A percentile compares a stretch with the other conserved stretches of the same genome.
Conservation (phyloP, 2,888 invertebrate genomes). For the Coronaproctus castanopsis region DNA sequence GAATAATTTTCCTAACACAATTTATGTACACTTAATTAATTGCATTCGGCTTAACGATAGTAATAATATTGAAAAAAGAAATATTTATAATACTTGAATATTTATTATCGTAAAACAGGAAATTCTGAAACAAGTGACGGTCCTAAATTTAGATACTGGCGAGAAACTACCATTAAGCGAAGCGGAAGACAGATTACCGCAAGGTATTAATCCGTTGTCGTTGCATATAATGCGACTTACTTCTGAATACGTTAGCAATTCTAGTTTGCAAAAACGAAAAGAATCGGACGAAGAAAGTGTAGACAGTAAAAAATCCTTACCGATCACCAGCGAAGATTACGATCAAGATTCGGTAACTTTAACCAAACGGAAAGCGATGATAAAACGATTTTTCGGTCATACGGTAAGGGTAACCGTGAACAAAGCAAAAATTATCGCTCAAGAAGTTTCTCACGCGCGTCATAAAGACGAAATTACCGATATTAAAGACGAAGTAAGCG, state of each 20-base stretch:
- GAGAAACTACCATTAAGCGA: slow-evolving; percentile 84
- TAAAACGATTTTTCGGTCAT: slow-evolving; percentile 65
- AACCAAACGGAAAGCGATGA: slow-evolving; percentile 30
- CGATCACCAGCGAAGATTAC: slow-evolving; percentile 24
- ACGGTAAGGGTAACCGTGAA: slow-evolving; percentile 80
- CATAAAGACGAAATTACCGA: slow-evolving; percentile 72
- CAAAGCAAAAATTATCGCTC: slow-evolving; percentile 26
- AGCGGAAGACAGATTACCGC: slow-evolving; percentile 80
- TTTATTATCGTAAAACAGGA: too few relatives aligned
- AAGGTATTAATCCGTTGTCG: slow-evolving; percentile 80
- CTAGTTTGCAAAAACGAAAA: slow-evolving; percentile 40
- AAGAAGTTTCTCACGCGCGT: slow-evolving; percentile 52
- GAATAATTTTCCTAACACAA: too few relatives aligned
- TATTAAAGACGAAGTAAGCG: slow-evolving; percentile 44
- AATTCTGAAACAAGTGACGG: slow-evolving; percentile 69
- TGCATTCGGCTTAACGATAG: too few relatives aligned
- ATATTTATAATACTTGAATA: too few relatives aligned
- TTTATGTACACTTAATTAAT: too few relatives aligned
- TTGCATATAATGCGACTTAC: slow-evolving; percentile 85
- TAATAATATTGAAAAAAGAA: too few relatives aligned
- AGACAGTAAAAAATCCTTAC: slow-evolving; percentile 38
- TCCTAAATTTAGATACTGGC: slow-evolving; percentile 42
- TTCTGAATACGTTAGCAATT: slow-evolving; percentile 64
- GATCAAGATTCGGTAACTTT: slow-evolving; percentile 29
- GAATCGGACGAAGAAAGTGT: slow-evolving; percentile 60